Conservation (phyloP, 2,113 vertebrate species). For the Onychostruthus taczanowskii region DNA sequence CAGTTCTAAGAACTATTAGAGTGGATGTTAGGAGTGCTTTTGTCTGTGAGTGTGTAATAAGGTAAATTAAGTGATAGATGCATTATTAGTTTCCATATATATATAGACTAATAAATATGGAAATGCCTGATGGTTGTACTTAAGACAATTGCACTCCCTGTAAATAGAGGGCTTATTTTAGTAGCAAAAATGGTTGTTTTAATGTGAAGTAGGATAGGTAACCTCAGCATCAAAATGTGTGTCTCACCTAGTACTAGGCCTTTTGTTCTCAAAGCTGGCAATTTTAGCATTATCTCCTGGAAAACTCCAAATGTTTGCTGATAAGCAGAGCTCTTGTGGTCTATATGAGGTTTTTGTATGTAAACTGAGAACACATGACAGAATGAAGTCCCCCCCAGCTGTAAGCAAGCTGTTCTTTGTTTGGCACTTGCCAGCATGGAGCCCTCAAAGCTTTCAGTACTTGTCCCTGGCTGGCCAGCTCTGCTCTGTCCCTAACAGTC, state of each 20-base stretch:
- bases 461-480: neutral
- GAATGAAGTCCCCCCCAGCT: neutral
- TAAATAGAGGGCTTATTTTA: neutral
- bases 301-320: neutral
- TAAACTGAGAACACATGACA: neutral
- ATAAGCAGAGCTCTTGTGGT: neutral
- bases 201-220: neutral
- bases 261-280: neutral
- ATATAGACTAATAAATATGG: neutral
- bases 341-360: neutral
- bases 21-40: constrained; percentile 4
- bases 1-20: neutral
- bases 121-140: neutral
- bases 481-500: neutral
- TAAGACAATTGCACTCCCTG: neutral
- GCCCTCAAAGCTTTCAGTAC: neutral
- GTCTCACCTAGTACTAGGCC: neutral
- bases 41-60: neutral
- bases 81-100: neutral
- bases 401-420: neutral
- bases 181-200: neutral
- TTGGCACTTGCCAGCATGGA: neutral
- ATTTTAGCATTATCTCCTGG: neutral
- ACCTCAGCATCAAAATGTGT: neutral
- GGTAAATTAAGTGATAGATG: neutral